Conservation (phyloP, 1,140 invertebrate genomes). For the Sinonovacula constricta region DNA sequence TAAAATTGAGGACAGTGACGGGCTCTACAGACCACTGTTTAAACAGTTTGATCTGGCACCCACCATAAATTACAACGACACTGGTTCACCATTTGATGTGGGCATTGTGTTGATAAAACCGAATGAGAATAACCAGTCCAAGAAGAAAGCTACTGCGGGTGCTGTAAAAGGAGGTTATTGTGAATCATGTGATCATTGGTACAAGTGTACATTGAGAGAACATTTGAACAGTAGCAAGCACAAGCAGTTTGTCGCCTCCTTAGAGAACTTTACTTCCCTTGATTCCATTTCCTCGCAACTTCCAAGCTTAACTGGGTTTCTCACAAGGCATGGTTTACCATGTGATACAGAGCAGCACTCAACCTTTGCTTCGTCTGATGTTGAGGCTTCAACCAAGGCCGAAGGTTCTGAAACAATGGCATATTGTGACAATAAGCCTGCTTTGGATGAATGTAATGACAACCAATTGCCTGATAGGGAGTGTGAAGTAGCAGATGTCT, state of each 20-base stretch:
- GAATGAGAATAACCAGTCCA: slow-evolving; percentile 47
- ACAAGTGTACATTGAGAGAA: slow-evolving; percentile 58
- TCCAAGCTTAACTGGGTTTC: slow-evolving; percentile 43
- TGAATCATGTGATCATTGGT: slow-evolving; percentile 67
- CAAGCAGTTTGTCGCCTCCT: slow-evolving; percentile 55
- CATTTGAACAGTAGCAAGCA: slow-evolving; percentile 62
- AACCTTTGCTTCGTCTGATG: too few species aligned
- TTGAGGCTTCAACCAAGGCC: too few species aligned
- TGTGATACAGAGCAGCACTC: too few species aligned
- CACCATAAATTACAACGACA: slow-evolving; percentile 45
- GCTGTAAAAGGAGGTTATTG: slow-evolving; percentile 59
- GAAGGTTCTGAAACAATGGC: too few species aligned
- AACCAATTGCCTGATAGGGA: too few species aligned
- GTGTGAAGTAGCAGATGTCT: too few species aligned
- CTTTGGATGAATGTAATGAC: too few species aligned
- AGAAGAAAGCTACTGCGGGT: slow-evolving; percentile 41
- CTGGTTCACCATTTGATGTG: slow-evolving; percentile 62
- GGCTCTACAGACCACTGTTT: slow-evolving; percentile 55
- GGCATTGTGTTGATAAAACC: slow-evolving; percentile 52
- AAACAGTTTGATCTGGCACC: slow-evolving; percentile 61
- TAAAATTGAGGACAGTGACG: slow-evolving; percentile 58
- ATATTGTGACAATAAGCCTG: too few species aligned
- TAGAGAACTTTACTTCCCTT: slow-evolving; percentile 57
- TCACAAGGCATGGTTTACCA: slow-evolving; percentile 17
- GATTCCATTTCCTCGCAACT: slow-evolving; percentile 54